Evolutionary conservation across 2,113 vertebrate species (phyloP).

Genomic region (Myiagra hebetior): DNA sequence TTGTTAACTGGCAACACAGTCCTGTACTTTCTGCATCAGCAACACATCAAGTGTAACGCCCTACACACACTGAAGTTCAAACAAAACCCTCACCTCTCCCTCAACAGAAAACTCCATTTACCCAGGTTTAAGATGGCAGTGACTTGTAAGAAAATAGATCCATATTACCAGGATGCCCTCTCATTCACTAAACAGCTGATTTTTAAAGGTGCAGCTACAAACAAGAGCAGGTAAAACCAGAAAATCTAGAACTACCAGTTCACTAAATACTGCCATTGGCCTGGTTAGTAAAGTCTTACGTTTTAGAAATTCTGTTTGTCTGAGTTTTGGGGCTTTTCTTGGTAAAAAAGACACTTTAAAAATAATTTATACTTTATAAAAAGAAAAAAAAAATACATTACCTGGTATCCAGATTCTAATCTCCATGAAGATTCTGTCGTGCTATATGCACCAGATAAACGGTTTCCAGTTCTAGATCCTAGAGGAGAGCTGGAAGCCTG

Average conservation of each 20-base stretch:
- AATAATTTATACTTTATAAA: neutral
- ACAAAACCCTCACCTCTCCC: neutral
- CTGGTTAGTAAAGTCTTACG: neutral
- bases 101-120: neutral
- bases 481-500: conserved; percentile 77
- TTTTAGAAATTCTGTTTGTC: neutral
- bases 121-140: neutral
- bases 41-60: neutral
- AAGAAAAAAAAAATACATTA: conserved; percentile 62
- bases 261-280: neutral
- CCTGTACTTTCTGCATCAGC: neutral
- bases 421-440: conserved; percentile 80
- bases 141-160: neutral
- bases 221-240: neutral
- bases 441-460: conserved; percentile 76
- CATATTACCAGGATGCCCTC: neutral
- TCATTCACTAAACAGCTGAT: neutral
- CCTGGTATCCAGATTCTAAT: conserved; percentile 85
- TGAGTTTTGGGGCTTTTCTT: neutral
- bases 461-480: conserved; percentile 68
- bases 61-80: neutral
- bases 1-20: neutral
- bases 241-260: neutral
- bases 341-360: neutral
- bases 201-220: neutral